Evolutionary conservation across 2,113 vertebrate genomes (phyloP).

Genomic region (Apodemus sylvaticus): DNA sequence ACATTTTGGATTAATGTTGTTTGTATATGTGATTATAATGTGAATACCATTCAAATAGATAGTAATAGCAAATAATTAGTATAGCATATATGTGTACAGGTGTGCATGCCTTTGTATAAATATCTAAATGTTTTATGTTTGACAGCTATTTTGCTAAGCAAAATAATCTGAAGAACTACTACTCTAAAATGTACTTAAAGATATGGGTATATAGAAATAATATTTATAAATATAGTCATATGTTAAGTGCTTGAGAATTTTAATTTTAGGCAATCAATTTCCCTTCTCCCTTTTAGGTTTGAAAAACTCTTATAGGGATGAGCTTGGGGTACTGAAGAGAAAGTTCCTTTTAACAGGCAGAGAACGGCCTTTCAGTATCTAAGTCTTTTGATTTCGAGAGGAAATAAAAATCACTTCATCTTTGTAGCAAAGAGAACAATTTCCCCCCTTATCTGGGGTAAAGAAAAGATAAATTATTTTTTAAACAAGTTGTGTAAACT

Average conservation of each 20-base stretch:
- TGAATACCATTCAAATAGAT: not conserved
- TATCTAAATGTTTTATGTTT: conserved; percentile 62
- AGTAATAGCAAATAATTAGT: conserved; percentile 19
- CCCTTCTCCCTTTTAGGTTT: not conserved
- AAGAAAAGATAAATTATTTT: conserved; percentile 37
- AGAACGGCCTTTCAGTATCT: conserved; percentile 9
- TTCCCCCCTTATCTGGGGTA: conserved; percentile 15
- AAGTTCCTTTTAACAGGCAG: conserved; percentile 21
- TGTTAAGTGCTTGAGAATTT: conserved; percentile 12
- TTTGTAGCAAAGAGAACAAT: not conserved
- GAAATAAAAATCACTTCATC: conserved; percentile 58
- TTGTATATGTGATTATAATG: not conserved
- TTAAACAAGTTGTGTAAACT: conserved; percentile 48
- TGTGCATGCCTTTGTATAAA: not conserved
- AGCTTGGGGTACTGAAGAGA: not conserved
- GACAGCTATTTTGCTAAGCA: conserved; percentile 55
- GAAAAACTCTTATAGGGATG: not conserved
- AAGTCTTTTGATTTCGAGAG: conserved; percentile 23
- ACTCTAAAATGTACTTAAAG: not conserved
- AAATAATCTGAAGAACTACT: conserved; percentile 60
- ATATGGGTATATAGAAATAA: not conserved
- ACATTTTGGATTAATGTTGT: not conserved
- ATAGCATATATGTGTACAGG: not conserved
- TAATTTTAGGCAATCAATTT: not conserved
- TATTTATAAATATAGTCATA: not conserved